Base-by-base conservation (phyloP, 1,140 invertebrate genomes). In the Drosophila arawakana region DNA sequence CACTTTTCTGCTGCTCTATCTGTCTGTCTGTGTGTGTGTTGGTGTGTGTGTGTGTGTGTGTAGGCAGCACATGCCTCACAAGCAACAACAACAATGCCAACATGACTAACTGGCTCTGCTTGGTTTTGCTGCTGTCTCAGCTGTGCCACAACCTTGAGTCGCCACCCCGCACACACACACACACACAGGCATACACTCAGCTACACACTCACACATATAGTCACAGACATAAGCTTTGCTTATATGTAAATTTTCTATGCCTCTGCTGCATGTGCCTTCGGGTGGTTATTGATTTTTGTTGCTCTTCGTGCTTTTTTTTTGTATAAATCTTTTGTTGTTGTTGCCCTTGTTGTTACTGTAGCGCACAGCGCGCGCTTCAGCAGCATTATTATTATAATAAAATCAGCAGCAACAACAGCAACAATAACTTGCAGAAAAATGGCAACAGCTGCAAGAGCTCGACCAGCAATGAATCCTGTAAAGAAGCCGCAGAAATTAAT, bases 261-360 rank as follows among this genome's bases (percentile, higher is more conserved):
- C 46, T 60, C 52, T 60, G 10, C 75, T 80, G 30, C 55, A 50
- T 58, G 80, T 73, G 81, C 72, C 65, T 71, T 75, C 49, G 80
- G 80, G 79, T 77, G 80, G 83, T 88, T 86, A 88, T 86, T 88
- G 82, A 86, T 86, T 82, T 80, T 84, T 68, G 34, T 77, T 62
- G 65, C 39, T 68, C 55, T 44, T 59, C 70, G 44, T 55, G 69
- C 25, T 46, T 55, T 65, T 69, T 70, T 63, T 49, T 61, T 59
- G 15, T 15, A 15, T 47, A 10, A 30, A 46, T 34, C 13, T 46
- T 49, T 63, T 49, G 15, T 35, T 50, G 7, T 30, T 30, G 35
- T 44, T 78, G 54, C 30, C 69, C 46, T 41, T 60, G 9, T 46
- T 63, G 8, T 61, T 72, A 47, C 35, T 78, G 54, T 58, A 39